Base-by-base conservation (phyloP, 2,888 invertebrate species). In the Atrina japonica region DNA sequence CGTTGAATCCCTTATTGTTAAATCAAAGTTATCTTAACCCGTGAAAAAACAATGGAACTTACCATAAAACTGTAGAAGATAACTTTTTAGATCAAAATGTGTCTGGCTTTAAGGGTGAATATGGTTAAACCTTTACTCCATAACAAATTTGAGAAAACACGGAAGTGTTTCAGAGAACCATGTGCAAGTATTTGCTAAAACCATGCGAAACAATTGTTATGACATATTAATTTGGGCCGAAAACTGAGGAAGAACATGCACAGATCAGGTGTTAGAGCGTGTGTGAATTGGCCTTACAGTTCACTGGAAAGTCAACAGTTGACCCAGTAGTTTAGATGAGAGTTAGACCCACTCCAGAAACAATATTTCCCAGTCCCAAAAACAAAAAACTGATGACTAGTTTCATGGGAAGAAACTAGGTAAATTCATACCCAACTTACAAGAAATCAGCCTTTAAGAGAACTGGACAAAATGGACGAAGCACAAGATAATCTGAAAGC, bases 351-450 rank as follows among this genome's bases (percentile, higher is more conserved):
- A 60, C 69, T 58, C 49, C 80, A 3, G 73, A 79, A 1, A 29
- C 18, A 11, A 18, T 69, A 16, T 61, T 76, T 21, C 58, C 60
- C 49, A 56, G 41, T 7, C 81, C 77, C n/a, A 47, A 50, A 16
- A 70, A 78, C 41, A 68, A 71, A 5, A 69, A 52, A 16, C 75
- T 76, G 50, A 49, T 81, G 29, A 47, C 69, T 49, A 41, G 66
- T 18, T 25, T 75, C 3, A 21, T 80, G 7, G 80, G 78, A 9
- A 80, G 80, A 75, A 77, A 35, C 66, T 82, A 9, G 72, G 74
- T 2, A 73, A 61, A 47, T 80, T 72, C 56, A 41, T 76, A 14
- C 66, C 52, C 25, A 61, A 76, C 29, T n/a, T 82, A 65, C 55
- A 7, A 21, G 58, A 14, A 73, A 52, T 47, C 21, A 65, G 27